Evolutionary conservation across 2,888 invertebrate genomes (phyloP).

Genomic region (Conus canariensis): DNA sequence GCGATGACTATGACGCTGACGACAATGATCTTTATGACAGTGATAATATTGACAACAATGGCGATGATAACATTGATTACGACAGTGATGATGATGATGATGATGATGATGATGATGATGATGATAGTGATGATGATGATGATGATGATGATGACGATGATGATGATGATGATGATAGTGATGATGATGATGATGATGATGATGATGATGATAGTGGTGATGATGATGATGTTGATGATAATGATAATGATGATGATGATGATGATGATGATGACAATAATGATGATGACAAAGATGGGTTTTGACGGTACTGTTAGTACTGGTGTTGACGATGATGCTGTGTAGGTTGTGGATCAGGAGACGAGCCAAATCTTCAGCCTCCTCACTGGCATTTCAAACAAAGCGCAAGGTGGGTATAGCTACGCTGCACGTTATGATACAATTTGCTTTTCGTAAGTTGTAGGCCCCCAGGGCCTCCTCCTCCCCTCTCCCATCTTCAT

Average conservation of each 20-base stretch:
- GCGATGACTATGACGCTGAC: background rate
- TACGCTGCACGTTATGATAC: too few relatives aligned
- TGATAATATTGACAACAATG: background rate
- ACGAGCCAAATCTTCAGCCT: too few relatives aligned
- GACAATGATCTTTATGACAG: background rate
- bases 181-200: background rate
- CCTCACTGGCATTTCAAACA: background rate
- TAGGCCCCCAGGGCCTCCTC: too few relatives aligned
- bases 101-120: background rate
- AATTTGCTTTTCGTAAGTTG: too few relatives aligned
- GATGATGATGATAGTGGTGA: background rate
- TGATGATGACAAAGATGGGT: background rate
- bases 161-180: background rate
- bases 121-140: background rate
- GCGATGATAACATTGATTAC: background rate
- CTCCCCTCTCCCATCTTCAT: too few relatives aligned
- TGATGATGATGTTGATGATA: background rate
- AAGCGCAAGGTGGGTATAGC: too few relatives aligned
- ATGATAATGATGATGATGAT: background rate
- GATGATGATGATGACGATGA: background rate
- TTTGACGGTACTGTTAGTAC: background rate
- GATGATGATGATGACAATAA: background rate
- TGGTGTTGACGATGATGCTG: background rate
- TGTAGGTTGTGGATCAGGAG: background rate
- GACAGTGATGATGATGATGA: background rate